A percentile compares a stretch with the other conserved stretches of the same genome.
phyloP scores from a whole-genome alignment of 2,888 invertebrate species.

The Noctua comes region DNA sequence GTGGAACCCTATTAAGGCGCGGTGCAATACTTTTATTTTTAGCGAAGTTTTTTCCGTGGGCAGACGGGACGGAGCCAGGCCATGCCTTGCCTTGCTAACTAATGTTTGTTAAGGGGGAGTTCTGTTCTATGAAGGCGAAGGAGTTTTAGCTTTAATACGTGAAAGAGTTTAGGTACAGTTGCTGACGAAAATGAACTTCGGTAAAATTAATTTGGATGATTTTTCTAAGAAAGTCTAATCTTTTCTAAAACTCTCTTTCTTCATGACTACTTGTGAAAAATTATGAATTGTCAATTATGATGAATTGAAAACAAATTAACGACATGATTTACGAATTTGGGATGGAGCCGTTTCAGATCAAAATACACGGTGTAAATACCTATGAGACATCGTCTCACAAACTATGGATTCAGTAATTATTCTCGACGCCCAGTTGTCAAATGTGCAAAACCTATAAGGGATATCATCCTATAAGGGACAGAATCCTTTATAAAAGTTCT shows the following conservation, averaged over 20 bases:
- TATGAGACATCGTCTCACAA: background rate
- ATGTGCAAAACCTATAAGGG: background rate
- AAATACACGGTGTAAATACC: background rate
- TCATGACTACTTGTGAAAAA: background rate
- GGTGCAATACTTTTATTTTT: conserved; percentile 77
- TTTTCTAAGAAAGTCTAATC: too few species aligned
- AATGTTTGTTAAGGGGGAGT: conserved; percentile 57
- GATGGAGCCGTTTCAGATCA: background rate
- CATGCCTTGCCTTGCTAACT: conserved; percentile 62
- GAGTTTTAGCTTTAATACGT: background rate
- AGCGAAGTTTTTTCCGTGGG: conserved; percentile 73
- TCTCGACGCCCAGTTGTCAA: background rate
- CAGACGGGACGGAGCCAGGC: conserved; percentile 77
- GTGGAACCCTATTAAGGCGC: conserved; percentile 71
- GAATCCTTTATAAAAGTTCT: background rate
- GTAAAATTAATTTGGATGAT: background rate
- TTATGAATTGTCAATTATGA: background rate
- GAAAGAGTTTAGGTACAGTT: background rate
- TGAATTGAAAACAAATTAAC: background rate
- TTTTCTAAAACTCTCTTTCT: background rate
- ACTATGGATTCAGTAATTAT: background rate
- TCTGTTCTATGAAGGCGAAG: background rate
- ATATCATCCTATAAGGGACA: background rate
- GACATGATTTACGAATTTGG: background rate
- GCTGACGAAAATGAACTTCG: background rate